phyloP scores from a whole-genome alignment of 2,113 vertebrate species.

The Otus sunia region DNA sequence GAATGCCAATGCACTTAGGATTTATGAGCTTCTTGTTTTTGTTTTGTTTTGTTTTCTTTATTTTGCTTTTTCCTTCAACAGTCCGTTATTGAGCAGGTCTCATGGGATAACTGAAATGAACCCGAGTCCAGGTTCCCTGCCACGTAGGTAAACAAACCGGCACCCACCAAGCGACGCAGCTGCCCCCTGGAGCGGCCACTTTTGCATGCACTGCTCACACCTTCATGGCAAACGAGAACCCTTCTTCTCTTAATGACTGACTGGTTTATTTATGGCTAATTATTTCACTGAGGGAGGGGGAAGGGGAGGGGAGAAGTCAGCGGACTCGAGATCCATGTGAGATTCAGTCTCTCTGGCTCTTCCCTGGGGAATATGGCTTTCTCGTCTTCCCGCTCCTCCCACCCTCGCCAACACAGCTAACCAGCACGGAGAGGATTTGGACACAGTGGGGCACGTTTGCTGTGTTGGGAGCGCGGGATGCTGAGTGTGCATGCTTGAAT shows the following conservation, averaged over 20 bases:
- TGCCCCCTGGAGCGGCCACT: not conserved
- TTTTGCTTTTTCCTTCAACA: slow-evolving; percentile 82
- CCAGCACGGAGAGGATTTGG: not conserved
- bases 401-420: not conserved
- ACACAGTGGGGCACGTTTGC: not conserved
- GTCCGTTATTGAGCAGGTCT: slow-evolving; percentile 97
- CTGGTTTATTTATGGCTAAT: not conserved
- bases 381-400: not conserved
- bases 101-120: slow-evolving; percentile 95
- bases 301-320: not conserved
- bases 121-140: slow-evolving; percentile 82
- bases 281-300: not conserved
- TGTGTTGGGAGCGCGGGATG: slow-evolving; percentile 3
- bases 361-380: not conserved
- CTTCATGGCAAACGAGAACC: slow-evolving; percentile 47
- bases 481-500: slow-evolving; percentile 50
- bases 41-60: slow-evolving; percentile 12
- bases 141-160: slow-evolving; percentile 86
- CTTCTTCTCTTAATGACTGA: not conserved
- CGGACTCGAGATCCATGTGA: not conserved
- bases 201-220: slow-evolving; percentile 77
- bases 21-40: slow-evolving; percentile 70
- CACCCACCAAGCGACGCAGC: slow-evolving; percentile 34
- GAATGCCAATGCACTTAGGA: slow-evolving; percentile 23
- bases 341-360: not conserved